Evolutionary conservation across 2,113 vertebrate genomes (phyloP).

Genomic region (Salvelinus sp.): DNA sequence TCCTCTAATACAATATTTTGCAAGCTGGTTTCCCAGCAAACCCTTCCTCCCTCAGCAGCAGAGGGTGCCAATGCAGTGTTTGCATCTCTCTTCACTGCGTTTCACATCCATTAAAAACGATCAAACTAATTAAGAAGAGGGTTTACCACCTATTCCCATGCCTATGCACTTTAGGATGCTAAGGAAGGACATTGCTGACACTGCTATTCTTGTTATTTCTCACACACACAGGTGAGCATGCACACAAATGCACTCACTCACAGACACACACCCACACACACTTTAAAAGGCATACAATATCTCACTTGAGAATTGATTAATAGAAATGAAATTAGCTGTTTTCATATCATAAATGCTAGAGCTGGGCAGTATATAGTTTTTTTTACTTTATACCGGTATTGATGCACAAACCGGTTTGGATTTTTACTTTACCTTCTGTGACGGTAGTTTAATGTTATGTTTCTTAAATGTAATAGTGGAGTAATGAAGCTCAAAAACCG

Average conservation of each 20-base stretch:
- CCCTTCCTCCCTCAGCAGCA: not conserved
- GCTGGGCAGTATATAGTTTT: too few relatives aligned
- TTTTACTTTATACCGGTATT: too few relatives aligned
- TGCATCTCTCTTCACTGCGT: slow-evolving; percentile 14
- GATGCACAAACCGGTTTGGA: too few relatives aligned
- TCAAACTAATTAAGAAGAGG: slow-evolving; percentile 18
- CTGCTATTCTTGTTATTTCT: not conserved
- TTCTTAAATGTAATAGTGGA: too few relatives aligned
- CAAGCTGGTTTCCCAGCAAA: slow-evolving; percentile 31
- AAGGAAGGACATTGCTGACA: not conserved
- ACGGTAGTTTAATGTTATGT: too few relatives aligned
- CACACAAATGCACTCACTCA: not conserved
- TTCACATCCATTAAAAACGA: slow-evolving; percentile 35
- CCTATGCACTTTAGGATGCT: slow-evolving; percentile 20
- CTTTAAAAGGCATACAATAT: not conserved
- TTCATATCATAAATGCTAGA: too few relatives aligned
- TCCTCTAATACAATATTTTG: slow-evolving; percentile 24
- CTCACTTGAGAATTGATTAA: too few relatives aligned
- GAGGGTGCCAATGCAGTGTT: slow-evolving; percentile 36
- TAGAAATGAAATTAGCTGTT: too few relatives aligned
- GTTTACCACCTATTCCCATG: slow-evolving; percentile 35
- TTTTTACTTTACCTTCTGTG: too few relatives aligned
- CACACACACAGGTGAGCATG: not conserved
- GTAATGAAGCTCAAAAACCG: too few relatives aligned
- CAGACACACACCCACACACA: not conserved